phyloP scores from a whole-genome alignment of 1,140 invertebrate genomes.

The Brachionus calyciflorus region DNA sequence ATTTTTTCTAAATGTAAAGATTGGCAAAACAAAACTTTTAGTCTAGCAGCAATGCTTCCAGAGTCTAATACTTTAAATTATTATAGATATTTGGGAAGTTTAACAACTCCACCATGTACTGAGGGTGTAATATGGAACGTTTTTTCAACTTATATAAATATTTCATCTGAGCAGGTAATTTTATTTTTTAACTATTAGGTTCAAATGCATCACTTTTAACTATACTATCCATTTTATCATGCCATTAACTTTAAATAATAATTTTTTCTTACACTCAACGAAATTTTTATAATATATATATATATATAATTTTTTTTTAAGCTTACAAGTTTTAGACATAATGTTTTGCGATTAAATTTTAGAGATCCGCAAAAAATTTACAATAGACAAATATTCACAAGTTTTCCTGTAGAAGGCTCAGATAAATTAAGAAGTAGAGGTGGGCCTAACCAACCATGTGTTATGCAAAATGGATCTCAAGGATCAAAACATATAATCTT shows the following conservation, averaged over 20 bases:
- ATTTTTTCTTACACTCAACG: too few species aligned
- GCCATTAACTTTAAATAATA: too few species aligned
- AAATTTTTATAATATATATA: too few species aligned
- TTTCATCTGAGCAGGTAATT: constrained; percentile 31
- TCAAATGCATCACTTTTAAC: too few species aligned
- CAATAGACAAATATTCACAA: constrained; percentile 9
- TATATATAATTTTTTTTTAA: too few species aligned
- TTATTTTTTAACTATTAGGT: too few species aligned
- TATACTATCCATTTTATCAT: too few species aligned
- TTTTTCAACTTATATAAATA: constrained; percentile 67
- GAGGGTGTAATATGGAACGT: constrained; percentile 85
- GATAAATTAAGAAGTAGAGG: background rate
- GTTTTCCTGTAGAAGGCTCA: background rate
- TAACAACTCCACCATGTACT: constrained; percentile 82
- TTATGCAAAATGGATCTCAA: background rate
- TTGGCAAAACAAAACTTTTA: constrained; percentile 15
- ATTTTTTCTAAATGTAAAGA: background rate
- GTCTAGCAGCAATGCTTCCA: background rate
- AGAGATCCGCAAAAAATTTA: constrained; percentile 41
- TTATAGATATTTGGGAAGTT: constrained; percentile 76
- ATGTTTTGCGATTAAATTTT: constrained; percentile 22
- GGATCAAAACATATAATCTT: background rate
- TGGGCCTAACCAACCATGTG: background rate
- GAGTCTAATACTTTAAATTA: constrained; percentile 49
- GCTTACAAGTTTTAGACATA: constrained; percentile 7